Conservation (phyloP, 1,140 invertebrate species). For the Ceratoteleas bidentatus region DNA sequence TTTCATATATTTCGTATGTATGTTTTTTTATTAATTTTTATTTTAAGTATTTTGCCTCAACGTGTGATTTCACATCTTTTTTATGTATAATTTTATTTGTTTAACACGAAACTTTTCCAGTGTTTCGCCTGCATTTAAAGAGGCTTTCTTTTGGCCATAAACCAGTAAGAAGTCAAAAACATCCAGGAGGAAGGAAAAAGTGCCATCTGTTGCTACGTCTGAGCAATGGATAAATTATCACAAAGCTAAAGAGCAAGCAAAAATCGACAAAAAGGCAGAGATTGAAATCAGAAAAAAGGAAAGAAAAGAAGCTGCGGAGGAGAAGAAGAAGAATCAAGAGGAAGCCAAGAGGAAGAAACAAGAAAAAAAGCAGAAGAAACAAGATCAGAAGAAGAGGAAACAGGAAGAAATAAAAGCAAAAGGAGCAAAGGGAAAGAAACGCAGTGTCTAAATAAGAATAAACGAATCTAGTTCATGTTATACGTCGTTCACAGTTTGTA, state of each 20-base stretch:
- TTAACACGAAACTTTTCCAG: too few species aligned
- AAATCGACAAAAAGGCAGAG: neutral
- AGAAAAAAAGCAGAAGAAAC: neutral
- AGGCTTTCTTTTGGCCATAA: neutral
- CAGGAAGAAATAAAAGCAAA: neutral
- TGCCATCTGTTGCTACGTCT: neutral
- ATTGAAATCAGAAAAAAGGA: neutral
- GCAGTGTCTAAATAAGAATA: too few species aligned
- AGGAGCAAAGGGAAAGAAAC: neutral
- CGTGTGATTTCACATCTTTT: too few species aligned
- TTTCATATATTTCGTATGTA: too few species aligned
- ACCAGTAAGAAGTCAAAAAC: neutral
- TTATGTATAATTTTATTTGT: too few species aligned
- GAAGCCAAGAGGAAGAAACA: neutral
- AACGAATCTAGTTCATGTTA: too few species aligned
- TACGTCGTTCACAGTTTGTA: too few species aligned
- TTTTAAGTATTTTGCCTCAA: too few species aligned
- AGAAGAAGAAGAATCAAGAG: neutral
- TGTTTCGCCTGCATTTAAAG: too few species aligned
- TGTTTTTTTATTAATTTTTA: too few species aligned
- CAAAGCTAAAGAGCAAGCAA: neutral
- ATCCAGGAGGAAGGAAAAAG: neutral
- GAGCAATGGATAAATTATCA: neutral
- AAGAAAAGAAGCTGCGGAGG: slow-evolving; percentile 1
- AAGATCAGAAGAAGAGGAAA: neutral